Conservation (phyloP, 2,797 vertebrate genomes). For the Myoxocephalus aenaeus region DNA sequence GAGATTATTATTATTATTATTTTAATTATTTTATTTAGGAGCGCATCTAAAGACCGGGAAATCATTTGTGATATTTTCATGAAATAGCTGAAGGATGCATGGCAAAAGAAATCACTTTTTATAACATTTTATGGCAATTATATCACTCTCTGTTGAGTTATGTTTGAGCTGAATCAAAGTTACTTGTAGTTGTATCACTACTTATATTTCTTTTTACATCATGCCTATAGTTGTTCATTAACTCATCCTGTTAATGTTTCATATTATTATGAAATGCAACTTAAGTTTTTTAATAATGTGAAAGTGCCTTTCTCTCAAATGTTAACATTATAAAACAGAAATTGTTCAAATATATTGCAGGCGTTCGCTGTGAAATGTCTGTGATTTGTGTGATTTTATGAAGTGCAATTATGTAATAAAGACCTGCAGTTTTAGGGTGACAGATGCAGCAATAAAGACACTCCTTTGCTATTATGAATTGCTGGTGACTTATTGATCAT, state of each 20-base stretch:
- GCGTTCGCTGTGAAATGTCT: slow-evolving; percentile 17
- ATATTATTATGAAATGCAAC: slow-evolving; percentile 44
- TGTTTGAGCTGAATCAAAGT: slow-evolving; percentile 42
- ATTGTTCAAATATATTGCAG: slow-evolving; percentile 16
- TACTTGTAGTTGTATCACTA: slow-evolving; percentile 37
- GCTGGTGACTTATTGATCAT: background rate
- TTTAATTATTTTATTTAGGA: slow-evolving; percentile 27
- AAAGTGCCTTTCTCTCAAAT: slow-evolving; percentile 67
- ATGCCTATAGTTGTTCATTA: slow-evolving; percentile 40
- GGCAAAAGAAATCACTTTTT: slow-evolving; percentile 25
- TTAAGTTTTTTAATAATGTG: slow-evolving; percentile 44
- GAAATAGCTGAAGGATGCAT: slow-evolving; percentile 37
- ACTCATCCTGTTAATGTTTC: slow-evolving; percentile 38
- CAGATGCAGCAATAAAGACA: slow-evolving; percentile 54
- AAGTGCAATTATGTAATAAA: slow-evolving; percentile 52
- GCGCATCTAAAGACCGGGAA: slow-evolving; percentile 37
- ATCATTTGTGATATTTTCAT: slow-evolving; percentile 47
- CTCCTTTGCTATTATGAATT: slow-evolving; percentile 22
- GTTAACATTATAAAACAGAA: slow-evolving; percentile 38
- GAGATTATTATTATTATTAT: slow-evolving; percentile 41
- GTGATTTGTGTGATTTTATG: slow-evolving; percentile 31
- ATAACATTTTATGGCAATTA: slow-evolving; percentile 27
- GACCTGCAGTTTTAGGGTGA: slow-evolving; percentile 4
- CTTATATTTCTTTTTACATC: slow-evolving; percentile 40
- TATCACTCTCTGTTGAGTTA: slow-evolving; percentile 13